Percentiles rank a stretch among this genome's conserved stretches.
Conservation (phyloP, 1,140 invertebrate species). For the Euwallacea fornicatus region DNA sequence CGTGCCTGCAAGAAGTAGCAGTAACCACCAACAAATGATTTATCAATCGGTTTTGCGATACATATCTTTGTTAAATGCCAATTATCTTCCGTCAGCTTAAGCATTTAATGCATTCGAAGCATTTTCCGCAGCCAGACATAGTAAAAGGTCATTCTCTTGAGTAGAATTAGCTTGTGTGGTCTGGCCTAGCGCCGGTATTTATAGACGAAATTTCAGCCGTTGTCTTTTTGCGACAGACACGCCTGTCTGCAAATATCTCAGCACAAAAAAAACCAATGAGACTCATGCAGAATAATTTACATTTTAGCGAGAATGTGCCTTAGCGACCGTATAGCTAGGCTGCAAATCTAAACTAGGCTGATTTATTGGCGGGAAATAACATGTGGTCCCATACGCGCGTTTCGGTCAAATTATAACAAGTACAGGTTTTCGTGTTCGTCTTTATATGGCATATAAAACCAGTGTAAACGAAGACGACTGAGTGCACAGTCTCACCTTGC, state of each 20-base stretch:
- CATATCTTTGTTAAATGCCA: too few relatives aligned
- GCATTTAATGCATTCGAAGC: background rate
- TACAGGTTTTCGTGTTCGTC: constrained; percentile 5
- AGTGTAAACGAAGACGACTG: constrained; percentile 31
- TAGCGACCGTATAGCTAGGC: too few relatives aligned
- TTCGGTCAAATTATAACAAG: constrained; percentile 3
- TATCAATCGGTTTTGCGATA: too few relatives aligned
- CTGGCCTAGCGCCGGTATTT: constrained; percentile 35
- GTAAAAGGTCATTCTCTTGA: constrained; percentile 29
- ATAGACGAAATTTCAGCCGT: constrained; percentile 24
- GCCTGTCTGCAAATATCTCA: constrained; percentile 30
- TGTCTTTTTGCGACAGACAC: constrained; percentile 26
- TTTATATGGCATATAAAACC: constrained; percentile 26
- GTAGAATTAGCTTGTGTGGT: constrained; percentile 26
- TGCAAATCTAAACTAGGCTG: too few relatives aligned
- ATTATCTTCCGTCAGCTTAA: too few relatives aligned
- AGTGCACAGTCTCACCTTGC: constrained; percentile 37
- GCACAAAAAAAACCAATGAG: constrained; percentile 9
- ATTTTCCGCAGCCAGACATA: constrained; percentile 20
- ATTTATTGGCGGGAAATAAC: background rate
- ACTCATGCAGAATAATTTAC: constrained; percentile 11
- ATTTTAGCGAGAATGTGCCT: constrained; percentile 5
- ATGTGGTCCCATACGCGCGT: background rate
- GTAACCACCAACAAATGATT: too few relatives aligned
- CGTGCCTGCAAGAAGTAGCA: too few relatives aligned